Evolutionary conservation across 2,113 vertebrate genomes (phyloP).

Genomic region (Eubucco bourcierii): DNA sequence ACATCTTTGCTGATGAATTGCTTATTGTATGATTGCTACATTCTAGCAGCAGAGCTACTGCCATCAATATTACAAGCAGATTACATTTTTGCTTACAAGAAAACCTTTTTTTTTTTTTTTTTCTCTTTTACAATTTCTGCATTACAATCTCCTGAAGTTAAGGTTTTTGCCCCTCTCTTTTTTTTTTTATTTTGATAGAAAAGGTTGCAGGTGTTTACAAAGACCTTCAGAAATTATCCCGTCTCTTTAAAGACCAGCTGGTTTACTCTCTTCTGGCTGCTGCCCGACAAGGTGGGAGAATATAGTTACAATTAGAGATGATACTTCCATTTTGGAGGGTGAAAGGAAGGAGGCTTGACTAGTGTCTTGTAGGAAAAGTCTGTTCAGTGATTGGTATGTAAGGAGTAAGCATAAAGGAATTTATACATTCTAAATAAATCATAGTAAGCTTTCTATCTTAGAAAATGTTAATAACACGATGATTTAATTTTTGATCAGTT

Average conservation of each 20-base stretch:
- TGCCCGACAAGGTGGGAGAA: constrained; percentile 87
- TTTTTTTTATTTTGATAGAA: constrained; percentile 64
- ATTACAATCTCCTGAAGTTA: neutral
- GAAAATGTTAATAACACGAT: neutral
- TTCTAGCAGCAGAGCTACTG: neutral
- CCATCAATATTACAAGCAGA: neutral
- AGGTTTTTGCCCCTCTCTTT: neutral
- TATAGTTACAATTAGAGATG: neutral
- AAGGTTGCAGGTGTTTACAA: constrained; percentile 81
- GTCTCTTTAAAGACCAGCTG: constrained; percentile 92
- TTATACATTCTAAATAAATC: neutral
- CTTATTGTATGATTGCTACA: neutral
- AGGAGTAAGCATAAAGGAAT: neutral
- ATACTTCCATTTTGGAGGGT: neutral
- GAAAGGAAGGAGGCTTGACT: neutral
- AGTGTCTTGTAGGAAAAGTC: neutral
- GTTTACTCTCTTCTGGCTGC: constrained; percentile 90
- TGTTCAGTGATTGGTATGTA: neutral
- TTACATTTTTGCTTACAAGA: neutral
- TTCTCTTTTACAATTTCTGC: neutral
- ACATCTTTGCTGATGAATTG: neutral
- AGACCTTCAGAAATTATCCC: constrained; percentile 88
- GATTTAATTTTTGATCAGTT: neutral
- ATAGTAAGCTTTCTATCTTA: neutral
- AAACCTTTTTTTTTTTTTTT: neutral